Evolutionary conservation across 1,140 invertebrate species (phyloP).

Genomic region (Pogonomyrmex californicus): DNA sequence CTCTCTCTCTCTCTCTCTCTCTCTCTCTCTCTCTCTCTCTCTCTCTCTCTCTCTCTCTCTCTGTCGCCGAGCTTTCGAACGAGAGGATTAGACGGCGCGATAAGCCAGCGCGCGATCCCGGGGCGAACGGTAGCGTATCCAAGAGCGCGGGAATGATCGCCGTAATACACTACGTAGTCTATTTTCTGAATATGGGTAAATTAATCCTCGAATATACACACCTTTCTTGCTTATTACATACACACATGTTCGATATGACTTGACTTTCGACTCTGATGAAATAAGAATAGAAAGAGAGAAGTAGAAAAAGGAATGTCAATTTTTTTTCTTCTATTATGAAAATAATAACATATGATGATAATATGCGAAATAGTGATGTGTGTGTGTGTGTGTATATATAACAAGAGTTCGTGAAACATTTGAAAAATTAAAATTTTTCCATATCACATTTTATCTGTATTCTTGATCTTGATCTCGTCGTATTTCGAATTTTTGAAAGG

Average conservation of each 20-base stretch:
- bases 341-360: neutral
- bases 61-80: slow-evolving; percentile 31
- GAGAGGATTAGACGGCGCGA: slow-evolving; percentile 62
- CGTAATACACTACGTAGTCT: slow-evolving; percentile 5
- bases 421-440: neutral
- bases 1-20: too few species aligned
- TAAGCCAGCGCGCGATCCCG: slow-evolving; percentile 47
- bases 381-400: neutral
- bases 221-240: neutral
- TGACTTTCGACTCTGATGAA: neutral
- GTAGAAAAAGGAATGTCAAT: neutral
- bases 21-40: too few species aligned
- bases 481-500: neutral
- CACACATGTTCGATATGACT: neutral
- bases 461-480: neutral
- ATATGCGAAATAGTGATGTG: neutral
- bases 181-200: neutral
- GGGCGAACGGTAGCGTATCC: slow-evolving; percentile 3
- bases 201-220: neutral
- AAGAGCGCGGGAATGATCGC: slow-evolving; percentile 10
- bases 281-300: neutral
- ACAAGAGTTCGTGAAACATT: neutral
- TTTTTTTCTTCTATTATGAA: neutral
- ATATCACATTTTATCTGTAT: neutral
- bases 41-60: too few species aligned